phyloP scores from a whole-genome alignment of 1,140 invertebrate species.

The Drusus annulatus region DNA sequence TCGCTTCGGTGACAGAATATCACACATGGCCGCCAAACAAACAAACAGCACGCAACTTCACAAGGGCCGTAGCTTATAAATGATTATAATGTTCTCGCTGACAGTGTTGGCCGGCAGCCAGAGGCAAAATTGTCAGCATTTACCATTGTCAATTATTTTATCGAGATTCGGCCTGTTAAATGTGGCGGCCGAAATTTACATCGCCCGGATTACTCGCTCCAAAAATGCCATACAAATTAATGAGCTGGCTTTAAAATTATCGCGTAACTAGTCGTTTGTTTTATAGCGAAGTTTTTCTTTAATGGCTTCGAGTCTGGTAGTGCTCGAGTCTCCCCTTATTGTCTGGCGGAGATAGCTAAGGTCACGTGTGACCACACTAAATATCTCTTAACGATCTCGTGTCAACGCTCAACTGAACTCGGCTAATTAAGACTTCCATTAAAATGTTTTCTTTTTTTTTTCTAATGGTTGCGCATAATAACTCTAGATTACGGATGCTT shows the following conservation, averaged over 20 bases:
- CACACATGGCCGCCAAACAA: slow-evolving; percentile 34
- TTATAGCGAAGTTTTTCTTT: not conserved
- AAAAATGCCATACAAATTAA: slow-evolving; percentile 29
- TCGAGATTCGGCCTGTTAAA: slow-evolving; percentile 39
- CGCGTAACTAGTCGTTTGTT: slow-evolving; percentile 9
- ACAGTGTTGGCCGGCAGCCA: slow-evolving; percentile 29
- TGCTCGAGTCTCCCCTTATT: too few relatives aligned
- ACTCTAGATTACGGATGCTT: not conserved
- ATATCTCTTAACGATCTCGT: slow-evolving; percentile 26
- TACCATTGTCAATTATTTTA: slow-evolving; percentile 49
- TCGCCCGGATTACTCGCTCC: slow-evolving; percentile 28
- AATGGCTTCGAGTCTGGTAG: too few relatives aligned
- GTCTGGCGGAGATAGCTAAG: too few relatives aligned
- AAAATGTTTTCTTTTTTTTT: not conserved
- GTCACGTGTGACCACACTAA: slow-evolving; percentile 12
- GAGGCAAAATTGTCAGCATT: slow-evolving; percentile 41
- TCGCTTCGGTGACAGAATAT: slow-evolving; percentile 26
- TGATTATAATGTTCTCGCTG: slow-evolving; percentile 40
- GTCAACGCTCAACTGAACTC: slow-evolving; percentile 18
- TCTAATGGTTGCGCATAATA: not conserved
- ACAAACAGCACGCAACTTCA: not conserved
- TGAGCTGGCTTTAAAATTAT: slow-evolving; percentile 26
- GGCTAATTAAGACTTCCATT: slow-evolving; percentile 25
- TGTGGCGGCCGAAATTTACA: slow-evolving; percentile 36
- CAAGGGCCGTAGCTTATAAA: slow-evolving; percentile 33